Percentiles rank a stretch among this genome's conserved stretches.
phyloP scores from a whole-genome alignment of 2,113 vertebrate species.

The Arothron firmamentum region DNA sequence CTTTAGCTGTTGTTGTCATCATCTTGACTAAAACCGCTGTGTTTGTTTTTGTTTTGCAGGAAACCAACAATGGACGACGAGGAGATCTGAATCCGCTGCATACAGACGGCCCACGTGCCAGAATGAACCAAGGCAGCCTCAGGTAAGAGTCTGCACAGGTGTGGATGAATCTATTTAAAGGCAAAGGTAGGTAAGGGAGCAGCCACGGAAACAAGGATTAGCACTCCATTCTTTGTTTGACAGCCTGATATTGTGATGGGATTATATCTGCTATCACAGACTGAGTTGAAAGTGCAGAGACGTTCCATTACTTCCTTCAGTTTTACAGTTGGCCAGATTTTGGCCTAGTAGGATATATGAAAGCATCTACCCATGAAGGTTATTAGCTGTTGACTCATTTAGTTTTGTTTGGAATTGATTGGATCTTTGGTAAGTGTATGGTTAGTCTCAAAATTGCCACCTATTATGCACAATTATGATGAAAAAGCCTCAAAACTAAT shows the following conservation, averaged over 20 bases:
- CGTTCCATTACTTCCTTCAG: background rate
- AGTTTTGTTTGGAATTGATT: too few relatives aligned
- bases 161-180: background rate
- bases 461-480: too few relatives aligned
- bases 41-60: slow-evolving; percentile 32
- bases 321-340: background rate
- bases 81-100: slow-evolving; percentile 41
- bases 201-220: slow-evolving; percentile 47
- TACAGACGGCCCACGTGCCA: slow-evolving; percentile 29
- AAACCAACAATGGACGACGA: slow-evolving; percentile 43
- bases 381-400: too few relatives aligned
- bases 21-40: background rate
- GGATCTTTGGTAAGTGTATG: too few relatives aligned
- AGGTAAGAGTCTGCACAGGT: slow-evolving; percentile 39
- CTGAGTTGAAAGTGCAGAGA: background rate
- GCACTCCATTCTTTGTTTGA: slow-evolving; percentile 48
- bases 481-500: too few relatives aligned
- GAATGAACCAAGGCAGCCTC: slow-evolving; percentile 51
- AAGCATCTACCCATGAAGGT: too few relatives aligned
- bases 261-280: slow-evolving; percentile 33
- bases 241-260: slow-evolving; percentile 27
- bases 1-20: background rate
- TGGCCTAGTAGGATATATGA: background rate
- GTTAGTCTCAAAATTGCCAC: too few relatives aligned
- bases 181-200: background rate